Conservation (phyloP, 2,797 vertebrate species). For the Bryconaethiops microstoma region DNA sequence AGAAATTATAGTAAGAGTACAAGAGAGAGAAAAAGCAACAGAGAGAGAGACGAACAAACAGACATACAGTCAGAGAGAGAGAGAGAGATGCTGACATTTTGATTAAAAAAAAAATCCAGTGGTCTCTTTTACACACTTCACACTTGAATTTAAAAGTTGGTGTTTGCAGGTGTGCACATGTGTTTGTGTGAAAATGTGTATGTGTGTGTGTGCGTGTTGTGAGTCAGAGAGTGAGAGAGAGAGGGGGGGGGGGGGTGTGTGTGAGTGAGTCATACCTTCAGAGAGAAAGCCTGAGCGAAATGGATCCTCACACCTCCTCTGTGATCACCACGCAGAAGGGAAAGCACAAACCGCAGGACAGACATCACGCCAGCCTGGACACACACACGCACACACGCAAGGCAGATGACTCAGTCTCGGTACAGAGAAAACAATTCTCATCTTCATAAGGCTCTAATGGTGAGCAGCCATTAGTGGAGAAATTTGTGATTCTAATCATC, state of each 20-base stretch:
- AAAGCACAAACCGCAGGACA: conserved; percentile 62
- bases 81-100: background rate
- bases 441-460: conserved; percentile 53
- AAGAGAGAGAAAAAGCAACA: background rate
- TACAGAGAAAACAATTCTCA: conserved; percentile 46
- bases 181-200: background rate
- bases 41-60: no score
- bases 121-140: background rate
- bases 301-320: conserved; percentile 81
- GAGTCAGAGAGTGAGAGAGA: no score
- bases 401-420: conserved; percentile 41
- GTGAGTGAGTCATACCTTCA: conserved; percentile 76
- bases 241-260: no score
- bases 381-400: conserved; percentile 39
- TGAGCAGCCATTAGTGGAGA: conserved; percentile 52
- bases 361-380: conserved; percentile 66
- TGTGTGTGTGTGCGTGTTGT: conserved; percentile 12
- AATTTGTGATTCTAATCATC: conserved; percentile 49
- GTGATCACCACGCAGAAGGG: conserved; percentile 65
- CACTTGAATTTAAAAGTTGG: background rate
- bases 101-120: background rate
- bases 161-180: conserved; percentile 3
- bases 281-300: conserved; percentile 87
- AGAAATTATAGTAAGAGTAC: no score
- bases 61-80: no score